Percentiles rank a stretch among this genome's conserved stretches.
phyloP scores from a whole-genome alignment of 2,888 invertebrate species.

The Napeogenes inachia region DNA sequence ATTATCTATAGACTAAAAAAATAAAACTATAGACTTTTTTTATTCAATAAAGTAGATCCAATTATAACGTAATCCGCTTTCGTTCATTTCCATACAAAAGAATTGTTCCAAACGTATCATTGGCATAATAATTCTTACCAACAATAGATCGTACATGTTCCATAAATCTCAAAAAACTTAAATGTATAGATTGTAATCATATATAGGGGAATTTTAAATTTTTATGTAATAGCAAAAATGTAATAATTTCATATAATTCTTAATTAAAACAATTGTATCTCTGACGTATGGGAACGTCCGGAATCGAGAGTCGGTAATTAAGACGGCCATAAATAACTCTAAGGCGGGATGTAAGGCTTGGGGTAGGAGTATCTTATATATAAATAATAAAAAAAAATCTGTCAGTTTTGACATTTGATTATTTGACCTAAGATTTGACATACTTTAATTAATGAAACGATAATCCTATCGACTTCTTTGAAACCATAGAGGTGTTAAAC shows the following conservation, averaged over 20 bases:
- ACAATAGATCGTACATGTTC: slow-evolving; percentile 18
- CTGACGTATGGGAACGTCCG: slow-evolving; percentile 34
- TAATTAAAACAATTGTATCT: slow-evolving; percentile 27
- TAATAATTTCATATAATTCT: slow-evolving; percentile 12
- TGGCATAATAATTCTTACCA: slow-evolving; percentile 15
- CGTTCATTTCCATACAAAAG: slow-evolving; percentile 19
- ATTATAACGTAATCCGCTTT: background rate
- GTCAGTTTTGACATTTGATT: background rate
- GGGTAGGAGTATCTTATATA: slow-evolving; percentile 22
- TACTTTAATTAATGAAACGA: too few relatives aligned
- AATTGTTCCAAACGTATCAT: slow-evolving; percentile 11
- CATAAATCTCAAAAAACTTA: background rate
- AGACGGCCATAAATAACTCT: slow-evolving; percentile 55
- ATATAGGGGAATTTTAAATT: too few relatives aligned
- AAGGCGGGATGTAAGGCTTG: slow-evolving; percentile 43
- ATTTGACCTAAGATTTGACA: too few relatives aligned
- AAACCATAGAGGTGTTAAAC: too few relatives aligned
- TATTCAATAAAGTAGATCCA: background rate
- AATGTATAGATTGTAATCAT: background rate
- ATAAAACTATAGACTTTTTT: too few relatives aligned
- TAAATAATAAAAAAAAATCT: too few relatives aligned
- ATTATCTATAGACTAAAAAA: too few relatives aligned
- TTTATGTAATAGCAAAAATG: background rate
- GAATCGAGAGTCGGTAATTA: slow-evolving; percentile 59
- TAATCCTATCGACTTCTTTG: too few relatives aligned